Percentiles rank a stretch among this genome's conserved stretches.
Evolutionary conservation across 2,113 vertebrate genomes (phyloP).

Genomic region (Cinclus mexicanus): DNA sequence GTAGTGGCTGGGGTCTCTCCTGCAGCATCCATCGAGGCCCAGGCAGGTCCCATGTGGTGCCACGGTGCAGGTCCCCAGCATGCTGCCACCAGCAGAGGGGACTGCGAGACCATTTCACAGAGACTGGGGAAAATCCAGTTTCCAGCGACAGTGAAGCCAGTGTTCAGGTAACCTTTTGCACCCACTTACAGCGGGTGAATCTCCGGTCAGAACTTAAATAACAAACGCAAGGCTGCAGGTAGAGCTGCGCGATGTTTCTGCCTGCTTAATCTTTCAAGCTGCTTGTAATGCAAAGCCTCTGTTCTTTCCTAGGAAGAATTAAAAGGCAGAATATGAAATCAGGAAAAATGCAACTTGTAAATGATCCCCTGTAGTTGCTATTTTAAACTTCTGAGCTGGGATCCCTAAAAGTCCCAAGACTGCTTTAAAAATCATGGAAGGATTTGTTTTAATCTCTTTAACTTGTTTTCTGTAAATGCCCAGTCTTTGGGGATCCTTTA

Average conservation of each 20-base stretch:
- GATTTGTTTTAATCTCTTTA: not conserved
- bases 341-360: not conserved
- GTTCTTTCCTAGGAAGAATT: not conserved
- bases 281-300: not conserved
- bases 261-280: not conserved
- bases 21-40: fast-evolving
- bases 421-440: not conserved
- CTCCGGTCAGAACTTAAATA: not conserved
- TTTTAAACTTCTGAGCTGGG: not conserved
- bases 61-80: not conserved
- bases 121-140: not conserved
- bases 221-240: not conserved
- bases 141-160: fast-evolving
- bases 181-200: not conserved
- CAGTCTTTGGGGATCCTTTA: not conserved
- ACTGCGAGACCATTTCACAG: not conserved
- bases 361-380: not conserved
- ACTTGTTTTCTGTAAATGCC: not conserved
- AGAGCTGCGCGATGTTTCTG: not conserved
- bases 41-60: not conserved
- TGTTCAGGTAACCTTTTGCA: not conserved
- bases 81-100: slow-evolving; percentile 53
- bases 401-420: not conserved
- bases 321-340: not conserved
- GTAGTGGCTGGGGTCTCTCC: not conserved